Evolutionary conservation across 1,140 invertebrate genomes (phyloP).

Genomic region (Orchestia grillus): DNA sequence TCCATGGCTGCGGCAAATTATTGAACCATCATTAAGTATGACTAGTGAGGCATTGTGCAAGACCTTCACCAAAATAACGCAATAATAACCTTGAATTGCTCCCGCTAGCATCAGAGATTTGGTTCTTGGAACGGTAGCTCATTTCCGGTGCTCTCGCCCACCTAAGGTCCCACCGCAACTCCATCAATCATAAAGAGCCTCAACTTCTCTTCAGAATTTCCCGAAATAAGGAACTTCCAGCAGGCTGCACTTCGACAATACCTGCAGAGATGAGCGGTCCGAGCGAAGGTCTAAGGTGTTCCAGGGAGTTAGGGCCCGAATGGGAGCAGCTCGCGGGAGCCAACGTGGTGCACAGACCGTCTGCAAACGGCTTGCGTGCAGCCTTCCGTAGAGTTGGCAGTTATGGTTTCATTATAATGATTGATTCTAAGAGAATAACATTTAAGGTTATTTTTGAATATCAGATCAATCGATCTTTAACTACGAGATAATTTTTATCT

Average conservation of each 20-base stretch:
- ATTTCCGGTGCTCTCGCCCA: background rate
- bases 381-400: background rate
- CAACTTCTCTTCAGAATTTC: background rate
- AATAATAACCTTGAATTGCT: background rate
- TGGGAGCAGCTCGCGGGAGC: no score
- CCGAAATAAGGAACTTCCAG: background rate
- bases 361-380: background rate
- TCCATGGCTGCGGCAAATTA: background rate
- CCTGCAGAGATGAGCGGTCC: background rate
- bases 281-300: background rate
- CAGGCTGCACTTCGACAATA: background rate
- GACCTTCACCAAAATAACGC: background rate
- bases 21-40: background rate
- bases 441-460: no score
- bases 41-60: background rate
- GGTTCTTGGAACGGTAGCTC: no score
- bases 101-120: no score
- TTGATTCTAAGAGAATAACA: background rate
- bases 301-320: no score
- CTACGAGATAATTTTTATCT: no score
- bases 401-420: background rate
- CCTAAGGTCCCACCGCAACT: background rate
- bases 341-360: no score
- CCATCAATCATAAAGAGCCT: background rate
- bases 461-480: no score